Evolutionary conservation across 2,113 vertebrate species (phyloP).

Genomic region (Perca schrenkii): DNA sequence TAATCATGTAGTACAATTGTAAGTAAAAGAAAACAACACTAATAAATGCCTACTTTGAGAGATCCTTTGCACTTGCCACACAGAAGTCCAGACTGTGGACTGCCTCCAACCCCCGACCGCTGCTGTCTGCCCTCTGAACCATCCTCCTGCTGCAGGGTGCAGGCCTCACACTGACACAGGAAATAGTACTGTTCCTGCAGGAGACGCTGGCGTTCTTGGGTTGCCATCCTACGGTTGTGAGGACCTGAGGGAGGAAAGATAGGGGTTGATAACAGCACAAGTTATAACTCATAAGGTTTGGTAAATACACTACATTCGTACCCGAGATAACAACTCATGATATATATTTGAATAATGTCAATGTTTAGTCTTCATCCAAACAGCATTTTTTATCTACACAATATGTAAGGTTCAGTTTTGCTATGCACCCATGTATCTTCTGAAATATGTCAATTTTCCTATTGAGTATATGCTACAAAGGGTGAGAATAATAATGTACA

Average conservation of each 20-base stretch:
- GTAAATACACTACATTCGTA: not conserved
- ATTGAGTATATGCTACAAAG: conserved; percentile 83
- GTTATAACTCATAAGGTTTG: not conserved
- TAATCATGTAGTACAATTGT: not conserved
- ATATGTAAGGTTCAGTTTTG: not conserved
- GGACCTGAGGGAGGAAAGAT: conserved; percentile 85
- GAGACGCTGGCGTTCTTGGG: conserved; percentile 83
- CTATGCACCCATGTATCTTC: not conserved
- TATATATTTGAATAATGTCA: too few relatives aligned
- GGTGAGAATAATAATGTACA: conserved; percentile 80
- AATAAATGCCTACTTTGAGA: conserved; percentile 53
- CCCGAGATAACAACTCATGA: not conserved
- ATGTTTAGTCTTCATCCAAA: not conserved
- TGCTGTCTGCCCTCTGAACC: conserved; percentile 1
- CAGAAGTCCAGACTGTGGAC: conserved; percentile 75
- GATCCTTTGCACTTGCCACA: conserved; percentile 80
- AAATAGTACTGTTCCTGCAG: conserved; percentile 94
- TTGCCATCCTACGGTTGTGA: conserved; percentile 86
- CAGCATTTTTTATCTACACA: not conserved
- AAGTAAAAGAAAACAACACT: not conserved
- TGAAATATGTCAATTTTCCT: not conserved
- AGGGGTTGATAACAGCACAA: not conserved
- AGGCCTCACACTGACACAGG: conserved; percentile 88
- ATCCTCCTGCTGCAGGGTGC: conserved; percentile 78
- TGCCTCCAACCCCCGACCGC: not conserved